Evolutionary conservation across 2,888 invertebrate genomes (phyloP), one percentile per base, ranked within the genome.

Genomic region (Lampropteryx suffumata): DNA sequence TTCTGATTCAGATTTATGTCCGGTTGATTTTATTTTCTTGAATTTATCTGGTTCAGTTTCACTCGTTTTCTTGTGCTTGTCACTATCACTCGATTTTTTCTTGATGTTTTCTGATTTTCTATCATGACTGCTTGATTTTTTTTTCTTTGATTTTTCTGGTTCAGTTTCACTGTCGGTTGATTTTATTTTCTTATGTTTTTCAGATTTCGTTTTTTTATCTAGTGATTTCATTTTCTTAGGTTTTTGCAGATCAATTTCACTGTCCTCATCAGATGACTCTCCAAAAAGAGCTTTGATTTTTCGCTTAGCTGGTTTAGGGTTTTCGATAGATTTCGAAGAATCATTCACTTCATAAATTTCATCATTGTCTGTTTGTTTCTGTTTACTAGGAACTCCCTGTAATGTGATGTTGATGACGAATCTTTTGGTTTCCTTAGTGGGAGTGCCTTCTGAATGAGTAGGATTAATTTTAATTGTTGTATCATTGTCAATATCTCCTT

Each of bases 221-320:
- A 57, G 57, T 33, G 64, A 62, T 69, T 81, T 82, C 4, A 35
- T 49, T 67, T 68, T 79, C 72, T 83, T 82, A 5, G 50, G 27
- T 24, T 62, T 55, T 44, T 64, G 64, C 30, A 42, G 30, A 53
- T 86, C 84, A 9, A 55, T 52, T 17, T 89, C 89, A 56, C 86
- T 86, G 2, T 86, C 51, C 1, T 50, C 50, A 7, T 46, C 90
- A 1, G 89, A 88, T 4, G 90, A 89, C 54, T 91, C 91, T 2
- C 91, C 91, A 70, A 91, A 91, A 5, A 92, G 75, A 41, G 79
- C 90, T 73, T 90, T 81, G 11, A 91, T 79, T 82, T 86, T 89
- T 69, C 84, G 76, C 73, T 90, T 84, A 29, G 80, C 73, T 30
- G 76, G 73, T 53, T 74, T 82, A 8, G 59, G 55, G n/a, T n/a